These are phyloP conservation scores for Tridacna gigas DNA, from an alignment of 2,888 invertebrate species.

Conservation along the genomic window DNA sequence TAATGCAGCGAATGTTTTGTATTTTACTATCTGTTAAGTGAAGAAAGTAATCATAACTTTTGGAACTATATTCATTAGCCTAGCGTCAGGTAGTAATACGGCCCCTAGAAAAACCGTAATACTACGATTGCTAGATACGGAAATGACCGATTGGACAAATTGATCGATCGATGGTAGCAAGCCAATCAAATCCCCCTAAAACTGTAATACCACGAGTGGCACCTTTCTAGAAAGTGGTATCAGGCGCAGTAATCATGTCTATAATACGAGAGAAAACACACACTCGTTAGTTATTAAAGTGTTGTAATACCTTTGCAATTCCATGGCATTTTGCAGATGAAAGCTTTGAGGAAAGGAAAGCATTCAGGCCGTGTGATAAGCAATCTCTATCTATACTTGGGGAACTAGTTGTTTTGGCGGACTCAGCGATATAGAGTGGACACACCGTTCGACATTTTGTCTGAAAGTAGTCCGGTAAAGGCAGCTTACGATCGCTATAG, in stretches of 20 bases:
- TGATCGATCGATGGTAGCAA: background rate
- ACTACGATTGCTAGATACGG: background rate
- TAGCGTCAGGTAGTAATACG: background rate
- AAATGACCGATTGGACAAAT: background rate
- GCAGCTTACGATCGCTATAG: background rate
- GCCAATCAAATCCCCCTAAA: background rate
- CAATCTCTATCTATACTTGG: background rate
- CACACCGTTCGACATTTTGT: background rate
- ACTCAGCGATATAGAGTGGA: too few species aligned
- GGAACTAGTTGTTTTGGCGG: background rate
- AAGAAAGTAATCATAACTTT: background rate
- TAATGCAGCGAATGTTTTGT: background rate
- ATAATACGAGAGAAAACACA: too few species aligned
- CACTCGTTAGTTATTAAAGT: background rate
- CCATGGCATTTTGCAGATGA: background rate
- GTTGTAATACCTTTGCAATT: background rate
- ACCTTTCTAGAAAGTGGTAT: too few species aligned
- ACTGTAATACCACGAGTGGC: too few species aligned
- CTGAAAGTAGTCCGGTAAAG: background rate
- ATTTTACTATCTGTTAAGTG: background rate
- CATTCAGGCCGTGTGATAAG: background rate
- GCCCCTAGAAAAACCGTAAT: background rate
- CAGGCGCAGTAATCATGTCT: too few species aligned
- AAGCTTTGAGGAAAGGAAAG: background rate
- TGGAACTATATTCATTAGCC: slow-evolving; percentile 5